Conservation (phyloP, 1,140 invertebrate genomes). For the Nomia melanderi region DNA sequence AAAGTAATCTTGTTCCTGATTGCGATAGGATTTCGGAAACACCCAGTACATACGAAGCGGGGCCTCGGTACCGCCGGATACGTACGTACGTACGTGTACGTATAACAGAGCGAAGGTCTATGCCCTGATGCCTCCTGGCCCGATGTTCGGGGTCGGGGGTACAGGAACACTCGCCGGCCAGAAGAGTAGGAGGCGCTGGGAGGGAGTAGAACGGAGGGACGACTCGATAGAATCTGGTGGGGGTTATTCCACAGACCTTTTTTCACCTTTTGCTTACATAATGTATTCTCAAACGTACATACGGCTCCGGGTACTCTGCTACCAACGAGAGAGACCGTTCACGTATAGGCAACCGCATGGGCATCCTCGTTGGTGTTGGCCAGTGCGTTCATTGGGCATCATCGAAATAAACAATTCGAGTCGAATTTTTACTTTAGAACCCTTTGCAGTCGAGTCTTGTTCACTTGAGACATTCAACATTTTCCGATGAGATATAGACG, state of each 20-base stretch:
- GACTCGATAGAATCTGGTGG: constrained; percentile 57
- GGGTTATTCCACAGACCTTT: constrained; percentile 66
- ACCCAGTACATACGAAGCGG: no score
- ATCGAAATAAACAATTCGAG: no score
- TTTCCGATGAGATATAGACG: no score
- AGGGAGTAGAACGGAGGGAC: constrained; percentile 58
- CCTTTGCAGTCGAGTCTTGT: no score
- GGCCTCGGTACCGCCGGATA: no score
- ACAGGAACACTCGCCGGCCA: constrained; percentile 22
- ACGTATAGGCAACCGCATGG: constrained; percentile 44
- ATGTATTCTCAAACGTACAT: constrained; percentile 74
- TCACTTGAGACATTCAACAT: no score
- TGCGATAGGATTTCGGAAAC: no score
- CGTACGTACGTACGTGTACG: constrained; percentile 29
- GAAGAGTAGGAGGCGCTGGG: constrained; percentile 9
- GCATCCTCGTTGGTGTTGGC: no score
- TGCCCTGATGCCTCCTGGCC: constrained; percentile 68
- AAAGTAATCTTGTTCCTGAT: no score
- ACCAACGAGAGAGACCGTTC: constrained; percentile 42
- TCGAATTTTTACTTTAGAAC: no score
- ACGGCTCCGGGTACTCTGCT: constrained; percentile 50
- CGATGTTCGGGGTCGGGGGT: constrained; percentile 32
- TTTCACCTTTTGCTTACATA: constrained; percentile 73
- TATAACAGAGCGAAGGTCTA: constrained; percentile 67
- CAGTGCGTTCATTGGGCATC: no score